A percentile compares a stretch with the other conserved stretches of the same genome.
Evolutionary conservation across 2,797 vertebrate species (phyloP).

Genomic region (Paratrypauchen microcephalus): DNA sequence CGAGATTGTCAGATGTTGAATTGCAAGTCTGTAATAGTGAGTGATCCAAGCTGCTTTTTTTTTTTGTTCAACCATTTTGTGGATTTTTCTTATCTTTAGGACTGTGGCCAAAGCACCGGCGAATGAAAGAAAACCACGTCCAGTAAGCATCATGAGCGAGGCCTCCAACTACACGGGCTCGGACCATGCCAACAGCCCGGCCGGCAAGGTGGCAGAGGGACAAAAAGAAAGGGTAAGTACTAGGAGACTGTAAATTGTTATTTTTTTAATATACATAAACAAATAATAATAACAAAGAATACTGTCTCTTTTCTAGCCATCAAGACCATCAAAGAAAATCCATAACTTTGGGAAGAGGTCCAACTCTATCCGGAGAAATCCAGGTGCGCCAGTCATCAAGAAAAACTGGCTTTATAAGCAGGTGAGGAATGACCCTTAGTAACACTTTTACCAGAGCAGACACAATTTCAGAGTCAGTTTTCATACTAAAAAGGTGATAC

Average conservation of each 20-base stretch:
- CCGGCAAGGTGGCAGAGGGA: conserved; percentile 83
- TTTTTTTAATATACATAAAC: not conserved
- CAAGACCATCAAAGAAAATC: conserved; percentile 92
- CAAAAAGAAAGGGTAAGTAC: not conserved
- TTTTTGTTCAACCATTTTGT: conserved; percentile 32
- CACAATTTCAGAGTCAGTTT: no score
- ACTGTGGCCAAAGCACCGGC: conserved; percentile 83
- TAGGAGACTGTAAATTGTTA: not conserved
- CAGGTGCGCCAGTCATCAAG: conserved; percentile 89
- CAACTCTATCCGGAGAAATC: conserved; percentile 96
- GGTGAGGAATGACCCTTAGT: conserved; percentile 69
- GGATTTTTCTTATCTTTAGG: conserved; percentile 73
- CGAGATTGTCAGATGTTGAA: conserved; percentile 26
- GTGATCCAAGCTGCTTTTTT: conserved; percentile 30
- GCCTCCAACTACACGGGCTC: conserved; percentile 87
- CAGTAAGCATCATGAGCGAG: conserved; percentile 89
- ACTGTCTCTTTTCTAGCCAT: conserved; percentile 78
- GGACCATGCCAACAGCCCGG: conserved; percentile 84
- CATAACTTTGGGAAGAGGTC: conserved; percentile 98
- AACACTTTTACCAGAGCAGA: not conserved
- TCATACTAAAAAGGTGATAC: no score
- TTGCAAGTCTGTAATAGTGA: conserved; percentile 20
- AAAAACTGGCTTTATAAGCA: conserved; percentile 98
- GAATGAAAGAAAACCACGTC: conserved; percentile 90
- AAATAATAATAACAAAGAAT: conserved; percentile 1